Conservation (phyloP, 2,888 invertebrate species). For the Mesorhabditis sp. region DNA sequence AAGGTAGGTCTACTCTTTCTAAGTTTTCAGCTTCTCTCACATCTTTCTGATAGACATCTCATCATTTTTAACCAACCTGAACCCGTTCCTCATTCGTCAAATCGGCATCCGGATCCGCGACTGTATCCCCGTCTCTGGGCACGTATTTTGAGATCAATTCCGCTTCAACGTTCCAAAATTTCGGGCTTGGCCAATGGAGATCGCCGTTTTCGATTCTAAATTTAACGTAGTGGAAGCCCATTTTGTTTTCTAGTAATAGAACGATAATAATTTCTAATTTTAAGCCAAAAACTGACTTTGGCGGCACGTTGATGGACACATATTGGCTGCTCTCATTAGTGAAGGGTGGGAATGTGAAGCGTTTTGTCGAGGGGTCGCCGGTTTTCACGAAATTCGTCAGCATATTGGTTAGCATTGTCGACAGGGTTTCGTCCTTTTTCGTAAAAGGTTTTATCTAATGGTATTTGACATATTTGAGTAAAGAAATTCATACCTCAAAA, state of each 20-base stretch:
- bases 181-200: slow-evolving; percentile 51
- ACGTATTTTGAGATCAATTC: slow-evolving; percentile 36
- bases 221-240: too few species aligned
- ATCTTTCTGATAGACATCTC: too few species aligned
- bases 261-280: not conserved
- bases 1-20: too few species aligned
- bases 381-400: slow-evolving; percentile 52
- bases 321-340: slow-evolving; percentile 36
- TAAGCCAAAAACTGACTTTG: slow-evolving; percentile 33
- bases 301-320: slow-evolving; percentile 47
- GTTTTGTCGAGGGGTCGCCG: slow-evolving; percentile 34
- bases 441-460: slow-evolving; percentile 49
- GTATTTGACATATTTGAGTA: slow-evolving; percentile 11
- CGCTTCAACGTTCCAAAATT: slow-evolving; percentile 56
- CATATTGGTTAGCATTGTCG: slow-evolving; percentile 47
- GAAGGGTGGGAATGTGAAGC: slow-evolving; percentile 42
- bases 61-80: too few species aligned
- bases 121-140: slow-evolving; percentile 27
- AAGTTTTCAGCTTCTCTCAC: too few species aligned
- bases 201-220: slow-evolving; percentile 45
- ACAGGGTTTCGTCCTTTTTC: slow-evolving; percentile 51
- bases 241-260: not conserved
- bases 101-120: slow-evolving; percentile 38
- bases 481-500: not conserved
- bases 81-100: slow-evolving; percentile 50